These are phyloP conservation scores for Paedocypris micromegethes DNA, from an alignment of 2,797 vertebrate species.

Conservation along the genomic window DNA sequence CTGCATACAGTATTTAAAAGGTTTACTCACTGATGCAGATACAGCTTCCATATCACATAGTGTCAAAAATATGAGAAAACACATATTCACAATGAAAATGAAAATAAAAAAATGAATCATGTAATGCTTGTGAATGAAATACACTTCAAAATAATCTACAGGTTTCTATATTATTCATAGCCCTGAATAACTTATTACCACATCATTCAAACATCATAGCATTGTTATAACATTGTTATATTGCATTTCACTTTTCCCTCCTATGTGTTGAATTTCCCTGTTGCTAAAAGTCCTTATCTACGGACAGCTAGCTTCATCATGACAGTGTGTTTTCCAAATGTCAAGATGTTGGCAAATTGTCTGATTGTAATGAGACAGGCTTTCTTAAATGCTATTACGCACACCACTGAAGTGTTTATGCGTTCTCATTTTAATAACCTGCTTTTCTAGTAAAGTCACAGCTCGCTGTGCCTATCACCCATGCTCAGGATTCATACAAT, in stretches of 20 bases:
- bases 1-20: too few relatives aligned
- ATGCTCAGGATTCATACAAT: slow-evolving; percentile 10
- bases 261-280: slow-evolving; percentile 1
- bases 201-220: too few relatives aligned
- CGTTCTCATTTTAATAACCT: slow-evolving; percentile 9
- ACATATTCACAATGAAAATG: neutral
- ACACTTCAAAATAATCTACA: too few relatives aligned
- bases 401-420: neutral
- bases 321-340: neutral
- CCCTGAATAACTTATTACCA: neutral
- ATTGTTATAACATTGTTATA: too few relatives aligned
- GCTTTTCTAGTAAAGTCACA: neutral
- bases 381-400: slow-evolving; percentile 21
- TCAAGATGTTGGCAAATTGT: neutral
- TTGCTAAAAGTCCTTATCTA: neutral
- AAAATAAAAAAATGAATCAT: neutral
- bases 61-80: neutral
- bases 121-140: neutral
- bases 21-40: too few relatives aligned
- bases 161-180: too few relatives aligned
- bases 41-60: too few relatives aligned
- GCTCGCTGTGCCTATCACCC: neutral
- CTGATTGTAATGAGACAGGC: slow-evolving; percentile 1
- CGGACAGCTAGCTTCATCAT: slow-evolving; percentile 23
- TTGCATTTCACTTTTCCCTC: neutral